Evolutionary conservation across 2,797 vertebrate species (phyloP).

Genomic region (Chromis chromis): DNA sequence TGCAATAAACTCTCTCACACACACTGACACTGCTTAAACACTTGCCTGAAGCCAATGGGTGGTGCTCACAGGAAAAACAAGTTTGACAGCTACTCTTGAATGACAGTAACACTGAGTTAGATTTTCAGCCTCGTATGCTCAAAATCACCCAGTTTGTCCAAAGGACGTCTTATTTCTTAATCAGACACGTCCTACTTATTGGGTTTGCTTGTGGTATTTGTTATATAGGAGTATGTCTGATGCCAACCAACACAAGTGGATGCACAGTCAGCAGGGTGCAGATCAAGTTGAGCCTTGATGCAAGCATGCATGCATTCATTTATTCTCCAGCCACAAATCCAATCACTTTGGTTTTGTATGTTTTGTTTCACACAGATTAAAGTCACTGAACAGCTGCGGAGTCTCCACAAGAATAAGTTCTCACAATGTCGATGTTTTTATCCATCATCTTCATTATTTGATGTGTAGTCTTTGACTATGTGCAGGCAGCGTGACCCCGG

Average conservation of each 20-base stretch:
- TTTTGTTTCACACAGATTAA: no score
- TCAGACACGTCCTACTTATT: not conserved
- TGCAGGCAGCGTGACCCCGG: not conserved
- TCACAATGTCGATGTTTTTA: no score
- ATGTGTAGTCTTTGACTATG: constrained; percentile 1
- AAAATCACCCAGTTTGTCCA: not conserved
- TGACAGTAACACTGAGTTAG: constrained; percentile 12
- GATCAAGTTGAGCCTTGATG: no score
- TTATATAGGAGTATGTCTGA: no score
- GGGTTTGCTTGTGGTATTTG: not conserved
- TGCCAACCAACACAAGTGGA: no score
- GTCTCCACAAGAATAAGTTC: no score
- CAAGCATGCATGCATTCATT: no score
- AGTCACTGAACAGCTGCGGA: no score
- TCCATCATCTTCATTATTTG: not conserved
- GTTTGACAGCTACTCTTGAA: constrained; percentile 46
- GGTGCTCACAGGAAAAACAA: constrained; percentile 68
- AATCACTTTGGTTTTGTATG: no score
- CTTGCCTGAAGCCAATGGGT: constrained; percentile 53
- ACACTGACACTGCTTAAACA: constrained; percentile 2
- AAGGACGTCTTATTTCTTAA: not conserved
- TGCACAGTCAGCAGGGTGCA: no score
- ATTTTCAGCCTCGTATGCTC: not conserved
- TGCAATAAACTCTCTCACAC: not conserved
- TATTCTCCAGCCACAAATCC: no score